A percentile compares a stretch with the other conserved stretches of the same genome.
phyloP scores from a whole-genome alignment of 2,113 vertebrate genomes.

The Synchiropus splendidus region DNA sequence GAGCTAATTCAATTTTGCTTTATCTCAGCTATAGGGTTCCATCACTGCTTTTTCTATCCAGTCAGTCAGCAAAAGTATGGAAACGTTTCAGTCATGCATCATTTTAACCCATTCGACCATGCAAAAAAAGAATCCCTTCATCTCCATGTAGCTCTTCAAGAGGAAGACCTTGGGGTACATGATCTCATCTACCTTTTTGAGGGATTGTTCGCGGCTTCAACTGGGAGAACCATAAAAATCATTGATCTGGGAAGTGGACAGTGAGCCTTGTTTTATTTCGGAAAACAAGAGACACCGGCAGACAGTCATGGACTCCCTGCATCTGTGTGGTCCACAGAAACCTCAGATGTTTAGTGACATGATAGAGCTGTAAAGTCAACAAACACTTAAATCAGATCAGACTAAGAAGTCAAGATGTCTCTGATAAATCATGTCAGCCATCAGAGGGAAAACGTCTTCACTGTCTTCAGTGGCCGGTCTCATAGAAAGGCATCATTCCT shows the following conservation, averaged over 20 bases:
- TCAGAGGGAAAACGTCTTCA: conserved; percentile 21
- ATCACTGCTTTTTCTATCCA: too few species aligned
- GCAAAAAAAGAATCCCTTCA: too few species aligned
- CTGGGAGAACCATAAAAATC: too few species aligned
- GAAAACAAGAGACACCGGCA: conserved; percentile 17
- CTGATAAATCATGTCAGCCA: conserved; percentile 34
- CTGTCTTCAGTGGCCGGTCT: conserved; percentile 24
- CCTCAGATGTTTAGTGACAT: conserved; percentile 45
- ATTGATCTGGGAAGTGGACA: conserved; percentile 37
- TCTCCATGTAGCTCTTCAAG: too few species aligned
- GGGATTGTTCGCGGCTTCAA: too few species aligned
- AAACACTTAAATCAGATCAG: conserved; percentile 47
- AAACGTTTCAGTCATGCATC: too few species aligned
- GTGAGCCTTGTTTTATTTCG: conserved; percentile 43
- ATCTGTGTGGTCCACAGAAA: conserved; percentile 39
- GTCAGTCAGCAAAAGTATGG: too few species aligned
- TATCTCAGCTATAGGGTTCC: conserved; percentile 13
- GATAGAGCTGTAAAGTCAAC: conserved; percentile 50
- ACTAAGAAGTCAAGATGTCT: conserved; percentile 17
- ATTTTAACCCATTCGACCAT: too few species aligned
- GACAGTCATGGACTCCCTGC: conserved; percentile 1
- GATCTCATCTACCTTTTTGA: too few species aligned
- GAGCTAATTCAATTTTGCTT: conserved; percentile 45
- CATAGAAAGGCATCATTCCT: conserved; percentile 29
- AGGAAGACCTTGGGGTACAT: too few species aligned